phyloP scores from a whole-genome alignment of 2,113 vertebrate genomes.

The Coturnix japonica region DNA sequence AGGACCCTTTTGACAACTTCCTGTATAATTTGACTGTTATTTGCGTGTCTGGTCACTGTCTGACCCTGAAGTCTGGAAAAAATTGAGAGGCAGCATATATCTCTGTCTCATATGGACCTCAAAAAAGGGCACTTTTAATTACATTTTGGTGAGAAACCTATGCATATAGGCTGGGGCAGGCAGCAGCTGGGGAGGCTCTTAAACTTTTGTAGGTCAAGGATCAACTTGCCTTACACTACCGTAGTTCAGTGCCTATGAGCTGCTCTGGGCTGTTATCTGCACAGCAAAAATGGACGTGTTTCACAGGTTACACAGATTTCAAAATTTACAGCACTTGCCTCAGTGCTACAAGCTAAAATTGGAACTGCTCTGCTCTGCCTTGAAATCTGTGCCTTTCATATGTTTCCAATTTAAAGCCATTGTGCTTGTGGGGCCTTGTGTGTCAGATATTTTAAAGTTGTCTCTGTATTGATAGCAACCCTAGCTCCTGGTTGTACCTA shows the following conservation, averaged over 20 bases:
- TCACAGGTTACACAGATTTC: conserved; percentile 41
- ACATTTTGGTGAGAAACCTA: conserved; percentile 63
- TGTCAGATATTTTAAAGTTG: neutral
- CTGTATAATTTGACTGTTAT: conserved; percentile 87
- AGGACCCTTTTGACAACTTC: conserved; percentile 87
- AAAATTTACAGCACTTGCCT: conserved; percentile 34
- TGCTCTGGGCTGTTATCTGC: neutral
- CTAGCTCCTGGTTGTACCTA: neutral
- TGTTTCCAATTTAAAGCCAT: neutral
- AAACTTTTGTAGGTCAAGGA: conserved; percentile 16
- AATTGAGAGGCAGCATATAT: conserved; percentile 68
- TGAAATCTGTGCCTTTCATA: conserved; percentile 23
- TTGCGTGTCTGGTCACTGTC: conserved; percentile 80
- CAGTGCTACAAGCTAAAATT: conserved; percentile 39
- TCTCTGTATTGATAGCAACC: neutral
- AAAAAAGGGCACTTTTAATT: conserved; percentile 69
- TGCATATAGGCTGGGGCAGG: neutral
- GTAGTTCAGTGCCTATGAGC: neutral
- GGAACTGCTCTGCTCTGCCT: conserved; percentile 24
- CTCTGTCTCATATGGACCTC: conserved; percentile 59
- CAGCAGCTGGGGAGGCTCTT: conserved; percentile 10
- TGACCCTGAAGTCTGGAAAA: conserved; percentile 85
- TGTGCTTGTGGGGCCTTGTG: neutral
- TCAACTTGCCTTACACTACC: neutral
- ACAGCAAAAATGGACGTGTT: conserved; percentile 14